A percentile compares a stretch with the other conserved stretches of the same genome.
phyloP scores from a whole-genome alignment of 1,140 invertebrate species.

The Antheraea mylitta region DNA sequence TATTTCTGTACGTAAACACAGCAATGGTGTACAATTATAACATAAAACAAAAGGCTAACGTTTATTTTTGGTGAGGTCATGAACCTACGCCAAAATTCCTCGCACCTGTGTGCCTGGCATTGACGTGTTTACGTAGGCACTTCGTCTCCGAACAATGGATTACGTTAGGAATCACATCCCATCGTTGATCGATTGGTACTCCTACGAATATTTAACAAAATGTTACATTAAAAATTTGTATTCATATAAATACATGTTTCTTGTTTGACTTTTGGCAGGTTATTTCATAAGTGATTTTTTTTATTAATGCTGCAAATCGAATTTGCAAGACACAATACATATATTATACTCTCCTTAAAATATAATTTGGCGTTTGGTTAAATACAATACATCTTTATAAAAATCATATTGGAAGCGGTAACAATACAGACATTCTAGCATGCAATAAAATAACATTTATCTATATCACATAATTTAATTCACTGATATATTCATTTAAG shows the following conservation, averaged over 20 bases:
- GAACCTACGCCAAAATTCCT: constrained; percentile 47
- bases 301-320: too few relatives aligned
- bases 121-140: constrained; percentile 29
- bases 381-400: not conserved
- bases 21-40: constrained; percentile 38
- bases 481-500: not conserved
- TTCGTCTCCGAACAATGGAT: constrained; percentile 6
- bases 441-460: not conserved
- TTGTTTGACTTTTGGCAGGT: too few relatives aligned
- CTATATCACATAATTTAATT: not conserved
- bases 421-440: not conserved
- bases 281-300: too few relatives aligned
- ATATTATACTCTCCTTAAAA: not conserved
- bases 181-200: not conserved
- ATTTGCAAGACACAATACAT: too few relatives aligned
- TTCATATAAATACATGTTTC: constrained; percentile 23
- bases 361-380: not conserved
- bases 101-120: constrained; percentile 37
- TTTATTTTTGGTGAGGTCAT: constrained; percentile 40
- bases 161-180: not conserved
- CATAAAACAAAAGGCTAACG: constrained; percentile 27
- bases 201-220: not conserved
- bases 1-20: constrained; percentile 12
- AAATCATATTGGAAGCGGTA: not conserved
- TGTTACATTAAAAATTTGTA: constrained; percentile 9